Evolutionary conservation across 2,888 invertebrate species (phyloP).

Genomic region (Epinotia ramella): DNA sequence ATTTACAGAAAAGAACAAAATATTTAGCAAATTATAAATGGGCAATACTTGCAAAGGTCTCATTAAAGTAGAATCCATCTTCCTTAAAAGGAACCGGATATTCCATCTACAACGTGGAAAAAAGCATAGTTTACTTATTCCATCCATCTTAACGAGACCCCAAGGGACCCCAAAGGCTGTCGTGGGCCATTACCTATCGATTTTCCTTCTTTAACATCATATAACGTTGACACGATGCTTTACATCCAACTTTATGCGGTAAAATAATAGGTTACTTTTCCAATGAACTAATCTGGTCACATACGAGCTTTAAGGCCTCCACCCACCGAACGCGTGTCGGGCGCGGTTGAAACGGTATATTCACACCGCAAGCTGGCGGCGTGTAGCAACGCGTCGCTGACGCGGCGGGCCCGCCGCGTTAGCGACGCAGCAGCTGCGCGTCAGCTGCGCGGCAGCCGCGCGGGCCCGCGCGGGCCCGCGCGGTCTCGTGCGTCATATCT

Average conservation of each 20-base stretch:
- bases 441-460: too few relatives aligned
- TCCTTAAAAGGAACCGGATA: neutral
- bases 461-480: too few relatives aligned
- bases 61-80: neutral
- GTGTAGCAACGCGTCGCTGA: too few relatives aligned
- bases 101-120: conserved; percentile 23
- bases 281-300: neutral
- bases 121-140: conserved; percentile 15
- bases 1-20: too few relatives aligned
- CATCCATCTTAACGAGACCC: conserved; percentile 4
- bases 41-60: too few relatives aligned
- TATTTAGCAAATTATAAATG: too few relatives aligned
- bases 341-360: too few relatives aligned
- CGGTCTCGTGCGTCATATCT: too few relatives aligned
- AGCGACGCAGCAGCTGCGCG: too few relatives aligned
- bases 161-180: conserved; percentile 12
- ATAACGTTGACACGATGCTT: neutral
- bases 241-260: neutral
- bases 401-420: too few relatives aligned
- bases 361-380: too few relatives aligned
- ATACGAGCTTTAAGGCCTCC: neutral
- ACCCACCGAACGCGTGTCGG: too few relatives aligned
- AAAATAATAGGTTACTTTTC: neutral
- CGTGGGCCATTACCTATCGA: conserved; percentile 13
- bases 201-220: neutral